Evolutionary conservation across 2,888 invertebrate genomes (phyloP), one percentile per base, ranked within the genome.

Genomic region (Xestia ashworthii): DNA sequence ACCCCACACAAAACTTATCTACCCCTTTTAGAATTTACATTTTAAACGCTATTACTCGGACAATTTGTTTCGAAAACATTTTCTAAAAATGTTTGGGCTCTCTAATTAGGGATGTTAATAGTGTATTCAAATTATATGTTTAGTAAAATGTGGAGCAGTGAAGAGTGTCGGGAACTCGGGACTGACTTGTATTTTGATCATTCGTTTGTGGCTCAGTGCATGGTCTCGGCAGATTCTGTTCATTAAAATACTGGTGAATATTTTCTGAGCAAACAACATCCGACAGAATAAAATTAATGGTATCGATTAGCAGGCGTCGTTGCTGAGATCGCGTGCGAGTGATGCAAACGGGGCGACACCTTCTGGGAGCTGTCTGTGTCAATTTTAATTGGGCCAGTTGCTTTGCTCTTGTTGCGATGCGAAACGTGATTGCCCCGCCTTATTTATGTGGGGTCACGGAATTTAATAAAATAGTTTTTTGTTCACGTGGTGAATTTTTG

Each of bases 331-430:
- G 96, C 96, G 96, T 96, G 96, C 95, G 92, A 92, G 91, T 94
- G 95, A 95, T 95, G 93, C 90, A 90, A 89, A 89, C 84, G 78
- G 88, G 78, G 88, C 90, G 93, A 94, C 95, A 94, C 94, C 92
- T 93, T 92, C 92, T 93, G 95, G 95, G 92, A 94, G 94, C 94
- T 92, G 94, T 92, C 93, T 92, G 93, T 96, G 96, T 96, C 95
- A 95, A 94, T 93, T 96, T 96, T 96, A 96, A 96, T 96, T 96
- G 96, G 96, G 93, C 94, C 93, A 93, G 93, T 90, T 92, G 91
- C 94, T 92, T 94, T 95, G 92, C 92, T 94, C 93, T 93, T 93
- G 89, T 93, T 93, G 88, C 89, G 96, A 96, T 96, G 89, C 86
- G 89, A 75, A 83, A 78, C 75, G 87, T 91, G 96, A 96, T 96